A percentile compares a stretch with the other conserved stretches of the same genome.
Evolutionary conservation across 2,113 vertebrate species (phyloP).

Genomic region (Megaptera novaeangliae): DNA sequence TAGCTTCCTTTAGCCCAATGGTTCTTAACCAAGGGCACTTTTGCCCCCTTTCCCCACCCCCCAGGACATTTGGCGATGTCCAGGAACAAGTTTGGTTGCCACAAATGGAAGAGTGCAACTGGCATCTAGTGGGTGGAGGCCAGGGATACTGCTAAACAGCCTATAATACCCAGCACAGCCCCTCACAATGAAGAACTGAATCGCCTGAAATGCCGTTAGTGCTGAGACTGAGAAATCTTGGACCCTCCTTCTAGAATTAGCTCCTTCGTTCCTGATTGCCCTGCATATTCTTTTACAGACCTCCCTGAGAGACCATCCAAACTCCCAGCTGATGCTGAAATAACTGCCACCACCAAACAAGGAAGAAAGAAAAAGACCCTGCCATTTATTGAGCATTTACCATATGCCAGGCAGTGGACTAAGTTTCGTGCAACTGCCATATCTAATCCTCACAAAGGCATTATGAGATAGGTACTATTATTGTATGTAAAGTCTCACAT

Average conservation of each 20-base stretch:
- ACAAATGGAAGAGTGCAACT: neutral
- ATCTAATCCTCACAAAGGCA: neutral
- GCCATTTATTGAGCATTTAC: neutral
- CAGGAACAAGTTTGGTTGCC: neutral
- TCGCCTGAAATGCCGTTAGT: neutral
- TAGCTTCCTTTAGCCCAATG: neutral
- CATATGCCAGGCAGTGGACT: neutral
- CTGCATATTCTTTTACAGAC: neutral
- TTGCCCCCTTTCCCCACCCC: accelerated
- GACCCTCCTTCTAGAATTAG: neutral
- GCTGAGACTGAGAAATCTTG: neutral
- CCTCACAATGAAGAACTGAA: neutral
- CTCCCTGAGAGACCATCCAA: neutral
- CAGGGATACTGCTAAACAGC: neutral
- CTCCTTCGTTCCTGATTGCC: neutral
- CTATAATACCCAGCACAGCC: neutral
- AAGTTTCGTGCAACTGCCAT: neutral
- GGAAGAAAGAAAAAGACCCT: neutral
- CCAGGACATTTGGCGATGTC: neutral
- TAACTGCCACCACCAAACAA: neutral
- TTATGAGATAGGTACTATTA: neutral
- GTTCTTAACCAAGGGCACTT: neutral
- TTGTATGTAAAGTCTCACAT: neutral
- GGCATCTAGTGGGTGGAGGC: neutral
- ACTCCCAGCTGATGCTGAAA: neutral